Percentiles rank a stretch among this genome's conserved stretches.
Conservation (phyloP, 2,888 invertebrate species). For the Machimus rusticus region DNA sequence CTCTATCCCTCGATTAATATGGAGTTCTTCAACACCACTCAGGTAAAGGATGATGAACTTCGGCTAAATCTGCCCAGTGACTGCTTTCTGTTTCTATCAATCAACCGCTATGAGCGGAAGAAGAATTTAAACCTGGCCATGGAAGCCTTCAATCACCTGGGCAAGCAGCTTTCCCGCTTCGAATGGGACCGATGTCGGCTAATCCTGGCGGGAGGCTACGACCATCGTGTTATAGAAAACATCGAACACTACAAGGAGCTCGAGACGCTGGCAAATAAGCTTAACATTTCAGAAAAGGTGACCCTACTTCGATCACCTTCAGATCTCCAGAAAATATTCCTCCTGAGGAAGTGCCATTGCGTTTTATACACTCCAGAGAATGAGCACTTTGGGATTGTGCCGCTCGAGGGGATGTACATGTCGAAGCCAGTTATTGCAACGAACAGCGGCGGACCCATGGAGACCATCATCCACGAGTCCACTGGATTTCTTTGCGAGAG, state of each 20-base stretch:
- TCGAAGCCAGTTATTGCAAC: slow-evolving; percentile 93
- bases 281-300: slow-evolving; percentile 75
- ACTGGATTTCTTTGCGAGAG: slow-evolving; percentile 85
- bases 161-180: slow-evolving; percentile 64
- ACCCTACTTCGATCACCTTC: slow-evolving; percentile 87
- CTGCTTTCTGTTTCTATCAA: slow-evolving; percentile 82
- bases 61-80: slow-evolving; percentile 64
- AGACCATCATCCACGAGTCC: slow-evolving; percentile 80
- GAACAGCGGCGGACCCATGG: slow-evolving; percentile 94
- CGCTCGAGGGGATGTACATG: slow-evolving; percentile 97
- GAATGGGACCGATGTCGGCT: slow-evolving; percentile 78
- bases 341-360: slow-evolving; percentile 79
- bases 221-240: slow-evolving; percentile 86
- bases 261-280: slow-evolving; percentile 68
- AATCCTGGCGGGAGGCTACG: slow-evolving; percentile 96
- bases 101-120: slow-evolving; percentile 97
- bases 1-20: slow-evolving; percentile 95
- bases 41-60: slow-evolving; percentile 54
- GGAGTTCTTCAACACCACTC: slow-evolving; percentile 70
- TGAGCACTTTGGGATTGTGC: slow-evolving; percentile 99
- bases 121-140: slow-evolving; percentile 92
- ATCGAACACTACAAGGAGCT: slow-evolving; percentile 84
- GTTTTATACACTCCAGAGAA: slow-evolving; percentile 94
- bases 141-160: slow-evolving; percentile 75
- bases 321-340: slow-evolving; percentile 81